Evolutionary conservation across 1,140 invertebrate species (phyloP).

Genomic region (Drosophila seguyi): DNA sequence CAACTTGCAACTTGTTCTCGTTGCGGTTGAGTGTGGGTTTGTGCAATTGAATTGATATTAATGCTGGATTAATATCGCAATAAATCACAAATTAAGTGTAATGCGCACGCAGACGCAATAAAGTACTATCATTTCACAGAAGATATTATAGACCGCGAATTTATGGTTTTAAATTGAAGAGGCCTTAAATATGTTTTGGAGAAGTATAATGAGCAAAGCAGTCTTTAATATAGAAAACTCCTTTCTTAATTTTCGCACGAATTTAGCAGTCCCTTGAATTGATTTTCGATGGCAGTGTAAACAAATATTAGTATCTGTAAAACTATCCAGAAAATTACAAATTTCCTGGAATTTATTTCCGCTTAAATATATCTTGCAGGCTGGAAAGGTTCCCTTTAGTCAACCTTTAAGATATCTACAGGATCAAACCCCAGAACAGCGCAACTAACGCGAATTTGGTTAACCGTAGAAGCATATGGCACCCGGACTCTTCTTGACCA

Average conservation of each 20-base stretch:
- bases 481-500: slow-evolving; percentile 17
- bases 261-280: neutral
- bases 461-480: slow-evolving; percentile 55
- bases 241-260: too few relatives aligned
- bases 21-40: slow-evolving; percentile 43
- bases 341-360: slow-evolving; percentile 8
- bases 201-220: neutral
- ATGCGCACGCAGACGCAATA: slow-evolving; percentile 2
- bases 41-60: slow-evolving; percentile 73
- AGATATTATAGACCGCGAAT: neutral
- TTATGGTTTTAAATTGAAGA: slow-evolving; percentile 1
- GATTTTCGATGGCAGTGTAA: neutral
- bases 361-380: neutral
- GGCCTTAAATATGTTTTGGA: neutral
- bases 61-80: slow-evolving; percentile 66
- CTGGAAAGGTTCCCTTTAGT: neutral
- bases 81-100: slow-evolving; percentile 72
- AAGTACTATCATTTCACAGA: neutral
- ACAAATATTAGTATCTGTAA: slow-evolving; percentile 3
- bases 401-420: slow-evolving; percentile 4
- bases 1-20: slow-evolving; percentile 36
- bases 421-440: slow-evolving; percentile 10
- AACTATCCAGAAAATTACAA: neutral
- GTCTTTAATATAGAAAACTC: neutral
- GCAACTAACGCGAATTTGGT: slow-evolving; percentile 46